Conservation (phyloP, 2,888 invertebrate genomes). For the Lepas anatifera region DNA sequence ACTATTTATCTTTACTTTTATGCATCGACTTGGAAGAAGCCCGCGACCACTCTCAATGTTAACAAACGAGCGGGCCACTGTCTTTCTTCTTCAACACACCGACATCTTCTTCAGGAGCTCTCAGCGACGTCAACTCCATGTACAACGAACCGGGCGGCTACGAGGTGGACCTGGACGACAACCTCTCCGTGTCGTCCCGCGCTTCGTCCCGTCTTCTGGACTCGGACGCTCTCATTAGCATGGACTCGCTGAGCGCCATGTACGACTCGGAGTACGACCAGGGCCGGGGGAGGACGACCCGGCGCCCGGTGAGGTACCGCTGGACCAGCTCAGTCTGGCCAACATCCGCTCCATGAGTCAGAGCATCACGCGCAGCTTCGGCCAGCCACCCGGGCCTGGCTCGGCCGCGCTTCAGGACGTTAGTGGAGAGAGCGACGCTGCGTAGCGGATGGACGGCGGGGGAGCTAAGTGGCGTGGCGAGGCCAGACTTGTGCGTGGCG, state of each 20-base stretch:
- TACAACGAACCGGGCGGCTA: conserved; percentile 34
- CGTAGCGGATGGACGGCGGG: too few species aligned
- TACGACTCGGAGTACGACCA: conserved; percentile 65
- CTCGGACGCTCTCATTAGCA: conserved; percentile 41
- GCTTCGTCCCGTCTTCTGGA: conserved; percentile 70
- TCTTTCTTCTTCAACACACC: too few species aligned
- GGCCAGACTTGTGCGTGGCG: too few species aligned
- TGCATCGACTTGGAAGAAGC: too few species aligned
- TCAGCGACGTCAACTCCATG: conserved; percentile 60
- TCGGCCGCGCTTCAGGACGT: conserved; percentile 21
- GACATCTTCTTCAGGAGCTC: conserved; percentile 46
- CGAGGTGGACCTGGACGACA: conserved; percentile 50
- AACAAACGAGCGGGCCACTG: too few species aligned
- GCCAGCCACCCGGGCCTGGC: conserved; percentile 33
- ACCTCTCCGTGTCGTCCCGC: conserved; percentile 59
- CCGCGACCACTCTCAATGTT: too few species aligned
- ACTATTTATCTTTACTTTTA: too few species aligned
- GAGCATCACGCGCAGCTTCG: conserved; percentile 62
- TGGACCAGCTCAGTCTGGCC: conserved; percentile 45
- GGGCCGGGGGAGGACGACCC: conserved; percentile 36
- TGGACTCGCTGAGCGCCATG: conserved; percentile 48
- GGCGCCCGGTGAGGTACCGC: neutral
- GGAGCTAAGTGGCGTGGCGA: too few species aligned
- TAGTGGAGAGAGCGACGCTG: conserved; percentile 23
- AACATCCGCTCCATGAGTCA: conserved; percentile 63